Evolutionary conservation across 2,888 invertebrate genomes (phyloP), one percentile per base, ranked within the genome.

Genomic region (Phlogophora meticulosa): DNA sequence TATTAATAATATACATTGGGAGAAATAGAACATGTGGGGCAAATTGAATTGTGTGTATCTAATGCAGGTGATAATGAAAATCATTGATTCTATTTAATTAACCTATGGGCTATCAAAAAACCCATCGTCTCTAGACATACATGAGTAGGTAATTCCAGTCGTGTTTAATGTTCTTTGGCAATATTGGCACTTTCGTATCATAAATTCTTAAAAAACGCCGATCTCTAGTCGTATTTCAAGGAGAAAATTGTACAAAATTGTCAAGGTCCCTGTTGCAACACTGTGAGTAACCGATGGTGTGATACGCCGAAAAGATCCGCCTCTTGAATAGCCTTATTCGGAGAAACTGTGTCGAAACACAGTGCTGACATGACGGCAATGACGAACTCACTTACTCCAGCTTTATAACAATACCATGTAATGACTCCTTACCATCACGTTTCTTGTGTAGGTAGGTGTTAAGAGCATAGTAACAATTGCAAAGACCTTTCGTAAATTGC

Each of bases 301-400:
- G 85, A 87, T 87, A 85, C 80, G 69, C 71, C 67, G 51, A 65
- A 66, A 73, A 84, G 86, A 84, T 87, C 90, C 91, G 92, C 90
- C 88, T 90, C 82, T 86, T 89, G 88, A 92, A 90, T 90, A 85
- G 82, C 82, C 84, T 75, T 87, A 81, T 89, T 90, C 89, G 84
- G 85, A 83, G 87, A 88, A 91, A 51, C 73, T 68, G 80, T 92
- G 89, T 84, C 88, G 88, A 87, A 89, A 89, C 77, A 24, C 45
- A 15, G 38, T 45, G 73, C 66, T 75, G 70, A 80, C 72, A 75
- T 71, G 60, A 66, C 69, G 55, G 52, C 42, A 56, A 46, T 73
- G 74, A 73, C 63, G 24, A 73, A 55, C 59, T 20, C 22, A 59
- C 13, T 73, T 74, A 81, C 60, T 64, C 61, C 51, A 69, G 46